Evolutionary conservation across 1,140 invertebrate species (phyloP).

Genomic region (Drosophila lowei): DNA sequence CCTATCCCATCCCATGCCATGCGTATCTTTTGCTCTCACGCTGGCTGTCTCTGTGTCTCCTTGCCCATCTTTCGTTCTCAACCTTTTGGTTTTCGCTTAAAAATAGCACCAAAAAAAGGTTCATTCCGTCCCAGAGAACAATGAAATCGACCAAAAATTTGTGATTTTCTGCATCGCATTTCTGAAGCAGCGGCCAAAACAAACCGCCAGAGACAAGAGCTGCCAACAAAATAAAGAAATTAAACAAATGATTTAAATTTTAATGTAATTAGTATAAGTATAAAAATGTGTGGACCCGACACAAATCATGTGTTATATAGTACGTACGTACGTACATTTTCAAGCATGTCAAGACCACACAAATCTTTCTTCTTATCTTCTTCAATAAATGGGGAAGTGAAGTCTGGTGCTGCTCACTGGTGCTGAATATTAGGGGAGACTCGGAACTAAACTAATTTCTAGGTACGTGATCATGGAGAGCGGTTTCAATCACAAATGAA

Average conservation of each 20-base stretch:
- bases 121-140: constrained; percentile 29
- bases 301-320: constrained; percentile 48
- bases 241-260: constrained; percentile 56
- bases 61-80: constrained; percentile 11
- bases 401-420: background rate
- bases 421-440: background rate
- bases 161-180: constrained; percentile 49
- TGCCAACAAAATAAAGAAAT: constrained; percentile 55
- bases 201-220: constrained; percentile 3
- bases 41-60: background rate
- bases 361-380: constrained; percentile 16
- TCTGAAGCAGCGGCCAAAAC: constrained; percentile 24
- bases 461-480: constrained; percentile 14
- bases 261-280: constrained; percentile 57
- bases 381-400: constrained; percentile 21
- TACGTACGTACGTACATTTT: constrained; percentile 19
- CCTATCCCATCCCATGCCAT: too few species aligned
- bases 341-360: constrained; percentile 45
- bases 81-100: constrained; percentile 16
- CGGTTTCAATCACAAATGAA: too few species aligned
- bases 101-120: constrained; percentile 58
- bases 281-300: constrained; percentile 23
- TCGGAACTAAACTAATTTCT: background rate
- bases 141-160: constrained; percentile 41
- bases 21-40: constrained; percentile 1